phyloP scores from a whole-genome alignment of 2,888 invertebrate genomes.

The Cerceris ruficornis region DNA sequence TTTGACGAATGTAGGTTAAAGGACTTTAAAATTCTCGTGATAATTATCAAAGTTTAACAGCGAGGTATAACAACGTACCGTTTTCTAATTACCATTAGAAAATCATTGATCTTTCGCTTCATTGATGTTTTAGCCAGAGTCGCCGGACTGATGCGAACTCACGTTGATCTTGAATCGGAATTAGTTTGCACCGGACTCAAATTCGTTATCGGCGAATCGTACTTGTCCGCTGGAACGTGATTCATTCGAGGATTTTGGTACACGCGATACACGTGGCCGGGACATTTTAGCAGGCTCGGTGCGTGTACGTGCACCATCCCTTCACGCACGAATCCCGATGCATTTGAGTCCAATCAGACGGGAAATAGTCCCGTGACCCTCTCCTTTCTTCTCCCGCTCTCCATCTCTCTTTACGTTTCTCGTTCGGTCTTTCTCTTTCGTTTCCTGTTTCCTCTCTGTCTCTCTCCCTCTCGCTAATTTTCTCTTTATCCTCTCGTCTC shows the following conservation, averaged over 20 bases:
- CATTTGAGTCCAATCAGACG: conserved; percentile 59
- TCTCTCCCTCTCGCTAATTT: too few species aligned
- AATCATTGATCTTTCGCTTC: neutral
- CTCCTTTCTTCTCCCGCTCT: conserved; percentile 41
- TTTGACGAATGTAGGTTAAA: too few species aligned
- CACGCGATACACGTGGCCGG: conserved; percentile 34
- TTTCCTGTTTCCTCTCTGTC: too few species aligned
- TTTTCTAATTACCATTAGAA: too few species aligned
- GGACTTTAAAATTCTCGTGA: too few species aligned
- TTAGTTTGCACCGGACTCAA: conserved; percentile 59
- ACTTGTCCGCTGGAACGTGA: conserved; percentile 47
- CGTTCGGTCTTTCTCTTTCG: too few species aligned
- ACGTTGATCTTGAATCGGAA: conserved; percentile 50
- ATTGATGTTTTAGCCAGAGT: neutral
- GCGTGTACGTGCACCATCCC: conserved; percentile 17
- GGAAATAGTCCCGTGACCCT: conserved; percentile 55
- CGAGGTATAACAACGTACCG: too few species aligned
- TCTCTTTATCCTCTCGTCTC: too few species aligned
- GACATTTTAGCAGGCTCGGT: conserved; percentile 33
- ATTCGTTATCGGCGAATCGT: conserved; percentile 58
- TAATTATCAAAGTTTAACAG: too few species aligned
- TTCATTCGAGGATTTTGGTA: conserved; percentile 57
- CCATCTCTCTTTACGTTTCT: conserved; percentile 18
- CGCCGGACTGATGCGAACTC: conserved; percentile 1
- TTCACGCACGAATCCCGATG: conserved; percentile 23